Percentiles rank a stretch among this genome's conserved stretches.
These are phyloP conservation scores for Araneus ventricosus DNA, from an alignment of 1,140 invertebrate species.

Conservation along the genomic window DNA sequence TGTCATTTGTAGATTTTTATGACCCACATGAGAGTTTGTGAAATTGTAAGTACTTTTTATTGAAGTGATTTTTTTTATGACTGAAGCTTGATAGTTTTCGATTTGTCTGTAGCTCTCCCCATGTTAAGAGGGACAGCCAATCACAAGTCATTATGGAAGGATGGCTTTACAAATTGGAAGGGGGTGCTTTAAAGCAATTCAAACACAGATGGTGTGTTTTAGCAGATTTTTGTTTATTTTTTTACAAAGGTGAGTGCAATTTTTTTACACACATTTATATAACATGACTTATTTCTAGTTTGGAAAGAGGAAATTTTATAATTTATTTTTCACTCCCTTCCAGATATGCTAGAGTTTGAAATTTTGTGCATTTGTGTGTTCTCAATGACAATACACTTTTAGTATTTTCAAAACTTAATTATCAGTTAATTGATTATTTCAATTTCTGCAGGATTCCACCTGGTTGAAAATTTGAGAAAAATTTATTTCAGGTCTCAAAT, in stretches of 20 bases:
- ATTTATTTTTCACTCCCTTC: too few species aligned
- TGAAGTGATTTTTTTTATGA: not conserved
- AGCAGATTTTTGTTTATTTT: slow-evolving; percentile 95
- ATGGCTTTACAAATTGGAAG: slow-evolving; percentile 95
- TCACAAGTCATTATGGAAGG: slow-evolving; percentile 92
- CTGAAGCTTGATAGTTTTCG: not conserved
- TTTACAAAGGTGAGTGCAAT: slow-evolving; percentile 91
- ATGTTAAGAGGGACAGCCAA: slow-evolving; percentile 80
- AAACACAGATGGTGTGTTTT: slow-evolving; percentile 97
- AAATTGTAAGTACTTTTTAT: not conserved
- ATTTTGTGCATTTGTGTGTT: too few species aligned
- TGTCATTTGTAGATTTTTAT: too few species aligned
- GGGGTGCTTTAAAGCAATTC: slow-evolving; percentile 94
- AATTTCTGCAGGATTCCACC: too few species aligned
- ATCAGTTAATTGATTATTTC: too few species aligned
- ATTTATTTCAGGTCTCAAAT: too few species aligned
- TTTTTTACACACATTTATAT: not conserved
- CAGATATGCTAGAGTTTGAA: too few species aligned
- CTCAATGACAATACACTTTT: too few species aligned
- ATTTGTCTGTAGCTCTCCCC: slow-evolving; percentile 77
- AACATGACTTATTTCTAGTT: not conserved
- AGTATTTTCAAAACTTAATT: too few species aligned
- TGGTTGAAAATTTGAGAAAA: too few species aligned
- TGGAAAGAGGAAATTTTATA: too few species aligned
- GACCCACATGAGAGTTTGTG: not conserved